Evolutionary conservation across 2,113 vertebrate genomes (phyloP).

Genomic region (Elephantulus edwardii): DNA sequence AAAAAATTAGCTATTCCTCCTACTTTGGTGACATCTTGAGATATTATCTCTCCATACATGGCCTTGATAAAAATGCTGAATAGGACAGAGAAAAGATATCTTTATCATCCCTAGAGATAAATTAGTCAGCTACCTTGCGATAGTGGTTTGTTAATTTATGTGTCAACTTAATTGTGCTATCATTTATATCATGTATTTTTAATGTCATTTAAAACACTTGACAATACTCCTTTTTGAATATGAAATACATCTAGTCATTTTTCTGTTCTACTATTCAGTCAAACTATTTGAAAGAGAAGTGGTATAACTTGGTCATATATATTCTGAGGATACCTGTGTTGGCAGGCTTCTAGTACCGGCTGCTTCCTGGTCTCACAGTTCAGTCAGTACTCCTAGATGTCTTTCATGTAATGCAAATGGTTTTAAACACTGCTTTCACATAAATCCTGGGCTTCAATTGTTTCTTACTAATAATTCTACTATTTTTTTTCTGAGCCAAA

Average conservation of each 20-base stretch:
- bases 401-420: constrained; percentile 17
- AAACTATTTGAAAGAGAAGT: not conserved
- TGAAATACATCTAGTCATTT: constrained; percentile 9
- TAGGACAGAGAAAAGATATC: not conserved
- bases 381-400: constrained; percentile 6
- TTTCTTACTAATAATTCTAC: constrained; percentile 28
- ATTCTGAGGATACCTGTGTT: not conserved
- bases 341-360: not conserved
- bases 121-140: not conserved
- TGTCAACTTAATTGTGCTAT: not conserved
- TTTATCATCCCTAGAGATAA: not conserved
- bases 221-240: not conserved
- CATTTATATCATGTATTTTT: not conserved
- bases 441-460: constrained; percentile 25
- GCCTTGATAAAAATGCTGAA: constrained; percentile 5
- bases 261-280: not conserved
- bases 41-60: not conserved
- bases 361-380: not conserved
- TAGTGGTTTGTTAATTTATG: not conserved
- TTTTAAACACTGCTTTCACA: not conserved
- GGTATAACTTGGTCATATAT: not conserved
- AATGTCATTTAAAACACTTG: not conserved
- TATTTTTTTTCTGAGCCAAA: constrained; percentile 32
- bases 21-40: not conserved
- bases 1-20: constrained; percentile 10